Evolutionary conservation across 2,113 vertebrate species (phyloP), one percentile per base, ranked within the genome.

Genomic region (Ptilonorhynchus violaceus): DNA sequence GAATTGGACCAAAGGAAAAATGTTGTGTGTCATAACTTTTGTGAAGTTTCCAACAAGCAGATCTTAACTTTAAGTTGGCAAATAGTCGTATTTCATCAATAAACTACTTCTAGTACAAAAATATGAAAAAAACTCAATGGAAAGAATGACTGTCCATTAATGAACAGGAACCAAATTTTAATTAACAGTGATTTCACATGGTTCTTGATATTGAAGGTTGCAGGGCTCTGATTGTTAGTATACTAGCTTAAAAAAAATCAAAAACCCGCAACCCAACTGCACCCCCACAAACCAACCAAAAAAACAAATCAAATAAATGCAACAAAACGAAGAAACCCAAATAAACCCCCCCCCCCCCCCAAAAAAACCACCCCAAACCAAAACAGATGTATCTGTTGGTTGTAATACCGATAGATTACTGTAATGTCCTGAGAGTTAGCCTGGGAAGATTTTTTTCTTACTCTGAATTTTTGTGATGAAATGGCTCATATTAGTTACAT

Each of bases 231-330:
- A 46, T 75, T 59, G 13, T 63, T 87, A 17, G 2, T 31, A 5
- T 67, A 30, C 8, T 87, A 47, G 8, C 17, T 63, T 75, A 25
- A 56, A 27, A 9, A 53, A 25, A 19, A 5, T 10, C 7, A 15
- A 49, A 22, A 15, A 62, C 9, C 2, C 3, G 0, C 42, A 44
- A 28, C 8, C 11, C 9, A 39, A 30, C 13, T 1, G 1, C 20
- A 46, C 4, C 7, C 10, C 6, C 20, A 44, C 46, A 74, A 52
- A 37, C 21, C 56, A 72, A 27, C 10, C 52, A 67, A 24, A 39
- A 52, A 59, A n/a, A 9, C 11, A 4, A 80, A 64, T 16, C 27
- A 23, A 81, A 11, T 15, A 50, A 58, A 50, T 6, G 17, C 23
- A 59, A 30, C 11, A 44, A 70, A 63, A 35, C 7, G 11, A 19